phyloP scores from a whole-genome alignment of 2,113 vertebrate genomes.

The Dipodomys merriami region DNA sequence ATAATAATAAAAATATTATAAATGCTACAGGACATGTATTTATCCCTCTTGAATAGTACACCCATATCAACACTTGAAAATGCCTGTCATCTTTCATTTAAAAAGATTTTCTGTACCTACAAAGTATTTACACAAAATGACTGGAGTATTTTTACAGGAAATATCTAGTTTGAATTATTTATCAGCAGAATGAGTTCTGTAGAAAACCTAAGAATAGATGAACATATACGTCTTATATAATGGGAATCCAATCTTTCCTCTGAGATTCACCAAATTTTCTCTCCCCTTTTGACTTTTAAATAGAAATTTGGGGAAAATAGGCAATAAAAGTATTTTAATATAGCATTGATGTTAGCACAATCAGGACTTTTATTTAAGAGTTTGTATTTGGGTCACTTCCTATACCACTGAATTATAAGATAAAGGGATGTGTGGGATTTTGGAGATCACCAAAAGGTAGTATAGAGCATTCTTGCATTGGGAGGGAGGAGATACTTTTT shows the following conservation, averaged over 20 bases:
- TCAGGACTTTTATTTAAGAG: neutral
- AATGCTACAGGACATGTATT: neutral
- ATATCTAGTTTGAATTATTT: constrained; percentile 43
- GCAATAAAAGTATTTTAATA: neutral
- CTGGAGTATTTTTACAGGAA: constrained; percentile 9
- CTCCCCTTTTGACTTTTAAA: neutral
- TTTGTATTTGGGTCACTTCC: neutral
- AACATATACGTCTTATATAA: neutral
- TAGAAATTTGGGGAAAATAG: neutral
- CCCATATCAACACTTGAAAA: neutral
- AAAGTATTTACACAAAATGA: neutral
- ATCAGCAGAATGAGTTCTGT: neutral
- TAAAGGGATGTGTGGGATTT: neutral
- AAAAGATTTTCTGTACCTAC: neutral
- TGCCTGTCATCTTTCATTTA: neutral
- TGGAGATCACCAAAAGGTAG: neutral
- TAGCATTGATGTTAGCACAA: constrained; percentile 18
- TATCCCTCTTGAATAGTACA: neutral
- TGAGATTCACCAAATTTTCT: neutral
- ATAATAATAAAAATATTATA: neutral
- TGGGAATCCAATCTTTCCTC: neutral
- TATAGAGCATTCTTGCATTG: neutral
- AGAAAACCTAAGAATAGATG: constrained; percentile 5
- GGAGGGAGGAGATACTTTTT: neutral
- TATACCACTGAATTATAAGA: neutral